Evolutionary conservation across 2,113 vertebrate genomes (phyloP).

Genomic region (Piliocolobus tephrosceles): DNA sequence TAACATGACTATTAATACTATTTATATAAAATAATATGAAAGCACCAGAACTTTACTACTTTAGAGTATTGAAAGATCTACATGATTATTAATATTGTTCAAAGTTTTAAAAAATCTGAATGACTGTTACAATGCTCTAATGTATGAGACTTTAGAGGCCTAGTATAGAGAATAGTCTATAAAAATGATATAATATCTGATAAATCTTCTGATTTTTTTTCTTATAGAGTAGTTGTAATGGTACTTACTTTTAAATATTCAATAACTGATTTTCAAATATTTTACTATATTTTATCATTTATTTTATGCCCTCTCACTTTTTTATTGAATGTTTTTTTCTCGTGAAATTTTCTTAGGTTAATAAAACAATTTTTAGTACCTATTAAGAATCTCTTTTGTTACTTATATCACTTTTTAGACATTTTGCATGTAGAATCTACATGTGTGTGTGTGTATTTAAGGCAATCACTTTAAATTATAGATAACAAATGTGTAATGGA

Average conservation of each 20-base stretch:
- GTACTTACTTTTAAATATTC: neutral
- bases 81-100: neutral
- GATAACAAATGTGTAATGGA: neutral
- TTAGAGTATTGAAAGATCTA: neutral
- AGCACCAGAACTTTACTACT: neutral
- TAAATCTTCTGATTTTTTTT: slow-evolving; percentile 5
- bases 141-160: neutral
- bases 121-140: neutral
- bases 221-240: neutral
- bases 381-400: neutral
- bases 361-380: neutral
- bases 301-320: neutral
- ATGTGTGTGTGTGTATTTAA: neutral
- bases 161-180: neutral
- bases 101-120: neutral
- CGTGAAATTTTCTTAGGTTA: neutral
- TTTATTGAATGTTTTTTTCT: neutral
- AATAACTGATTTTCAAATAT: neutral
- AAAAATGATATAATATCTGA: neutral
- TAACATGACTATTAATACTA: neutral
- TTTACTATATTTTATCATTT: neutral
- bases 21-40: neutral
- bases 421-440: neutral
- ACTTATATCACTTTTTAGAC: neutral
- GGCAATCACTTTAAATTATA: neutral